These are phyloP conservation scores for Cantharis flavilabris DNA, from an alignment of 2,888 invertebrate species.

Conservation along the genomic window DNA sequence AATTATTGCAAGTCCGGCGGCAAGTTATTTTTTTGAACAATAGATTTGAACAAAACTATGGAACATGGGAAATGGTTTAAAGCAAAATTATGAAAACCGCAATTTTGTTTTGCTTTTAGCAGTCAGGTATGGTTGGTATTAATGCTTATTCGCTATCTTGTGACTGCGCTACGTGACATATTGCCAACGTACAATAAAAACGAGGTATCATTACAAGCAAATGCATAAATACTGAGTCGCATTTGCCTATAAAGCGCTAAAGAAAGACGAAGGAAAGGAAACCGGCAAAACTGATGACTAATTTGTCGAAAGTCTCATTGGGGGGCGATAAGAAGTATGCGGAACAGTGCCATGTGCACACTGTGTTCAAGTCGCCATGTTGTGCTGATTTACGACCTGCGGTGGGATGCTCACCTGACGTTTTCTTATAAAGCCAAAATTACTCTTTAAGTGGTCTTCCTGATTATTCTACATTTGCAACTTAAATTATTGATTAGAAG, in stretches of 20 bases:
- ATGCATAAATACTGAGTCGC: conserved; percentile 46
- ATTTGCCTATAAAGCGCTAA: conserved; percentile 44
- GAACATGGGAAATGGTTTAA: conserved; percentile 7
- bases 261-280: conserved; percentile 42
- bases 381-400: conserved; percentile 40
- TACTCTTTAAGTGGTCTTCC: conserved; percentile 13
- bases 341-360: conserved; percentile 42
- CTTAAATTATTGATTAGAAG: neutral
- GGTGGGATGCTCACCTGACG: conserved; percentile 41
- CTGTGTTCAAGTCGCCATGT: conserved; percentile 40
- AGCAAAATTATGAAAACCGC: conserved; percentile 30
- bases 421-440: conserved; percentile 31
- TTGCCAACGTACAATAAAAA: conserved; percentile 48
- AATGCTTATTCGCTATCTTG: conserved; percentile 48
- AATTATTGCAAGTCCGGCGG: neutral
- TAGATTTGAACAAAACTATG: neutral
- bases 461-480: neutral
- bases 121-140: conserved; percentile 47
- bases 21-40: neutral
- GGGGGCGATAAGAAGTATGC: conserved; percentile 43
- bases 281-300: conserved; percentile 52
- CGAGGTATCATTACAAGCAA: conserved; percentile 33
- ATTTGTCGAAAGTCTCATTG: conserved; percentile 52
- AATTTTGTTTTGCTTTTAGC: conserved; percentile 39
- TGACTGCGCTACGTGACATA: conserved; percentile 49